Evolutionary conservation across 2,113 vertebrate genomes (phyloP).

Genomic region (Cheirogaleus medius): DNA sequence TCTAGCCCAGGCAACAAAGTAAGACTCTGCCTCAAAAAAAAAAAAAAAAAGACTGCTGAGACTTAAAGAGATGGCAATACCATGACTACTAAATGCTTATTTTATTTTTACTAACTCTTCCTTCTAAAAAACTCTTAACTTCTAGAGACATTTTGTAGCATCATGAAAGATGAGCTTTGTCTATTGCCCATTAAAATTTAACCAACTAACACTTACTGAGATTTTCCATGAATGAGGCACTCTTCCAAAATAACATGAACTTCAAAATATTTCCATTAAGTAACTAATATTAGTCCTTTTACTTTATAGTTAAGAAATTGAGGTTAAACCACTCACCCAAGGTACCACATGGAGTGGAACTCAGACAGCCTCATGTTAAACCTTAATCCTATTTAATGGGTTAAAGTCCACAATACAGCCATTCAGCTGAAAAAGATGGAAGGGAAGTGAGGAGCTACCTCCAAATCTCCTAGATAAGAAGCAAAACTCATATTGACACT

Average conservation of each 20-base stretch:
- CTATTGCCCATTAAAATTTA: background rate
- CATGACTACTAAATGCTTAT: background rate
- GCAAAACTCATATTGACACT: background rate
- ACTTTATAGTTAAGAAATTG: slow-evolving; percentile 4
- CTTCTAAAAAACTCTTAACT: background rate
- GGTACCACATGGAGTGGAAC: background rate
- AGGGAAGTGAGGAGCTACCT: background rate
- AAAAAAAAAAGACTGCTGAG: background rate
- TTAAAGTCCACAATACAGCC: background rate
- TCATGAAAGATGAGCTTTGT: background rate
- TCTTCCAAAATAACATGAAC: background rate
- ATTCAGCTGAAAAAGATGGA: background rate
- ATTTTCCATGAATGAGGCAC: background rate
- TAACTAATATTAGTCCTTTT: background rate
- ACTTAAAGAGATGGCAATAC: background rate
- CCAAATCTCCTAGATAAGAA: background rate
- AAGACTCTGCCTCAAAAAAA: too few species aligned
- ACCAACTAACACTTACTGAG: background rate
- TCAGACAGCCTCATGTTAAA: background rate
- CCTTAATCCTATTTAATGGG: background rate
- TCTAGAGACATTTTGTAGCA: background rate
- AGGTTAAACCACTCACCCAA: background rate
- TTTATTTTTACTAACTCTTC: background rate
- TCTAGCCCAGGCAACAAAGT: too few species aligned
- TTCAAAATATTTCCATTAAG: slow-evolving; percentile 6